Evolutionary conservation across 2,113 vertebrate genomes (phyloP), one percentile per base, ranked within the genome.

Genomic region (Hydrochoerus hydrochaeris): DNA sequence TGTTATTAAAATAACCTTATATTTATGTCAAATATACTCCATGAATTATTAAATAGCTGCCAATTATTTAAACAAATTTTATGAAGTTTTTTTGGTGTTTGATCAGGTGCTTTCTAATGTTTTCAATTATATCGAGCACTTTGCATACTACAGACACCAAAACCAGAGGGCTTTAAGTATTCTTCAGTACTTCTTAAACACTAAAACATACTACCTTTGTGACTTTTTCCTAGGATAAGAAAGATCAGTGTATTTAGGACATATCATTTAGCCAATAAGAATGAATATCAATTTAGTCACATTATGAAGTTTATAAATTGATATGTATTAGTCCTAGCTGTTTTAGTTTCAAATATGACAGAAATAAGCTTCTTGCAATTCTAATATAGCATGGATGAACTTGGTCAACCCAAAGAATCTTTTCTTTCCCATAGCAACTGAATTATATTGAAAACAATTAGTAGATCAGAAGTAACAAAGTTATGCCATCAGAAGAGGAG

Each of bases 1-100:
- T 83, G 92, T 94, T 97, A 80, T 97, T 95, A 91, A 97, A 92
- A 97, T 95, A 97, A 97, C 60, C 35, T 93, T 93, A 97, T 58
- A 94, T 84, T 82, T 96, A 88, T 69, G 92, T 41, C 44, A 96
- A 95, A 94, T 54, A 65, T 30, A 94, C 38, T 75, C 73, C 96
- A 78, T 49, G 92, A 97, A 96, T 9, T 73, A 22, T 41, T 41
- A 12, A 75, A 87, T 91, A 88, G 35, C 78, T 97, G 22, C 2
- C 96, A 92, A 97, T 35, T 63, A 46, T 17, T 90, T 3, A 94
- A 87, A 71, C 13, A 69, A 71, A 78, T 62, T 81, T 81, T 91
- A 69, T 17, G 41, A n/a, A n/a, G 35, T 90, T 38, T 9, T 88
- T 54, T 35, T 91, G 60, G 13, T 83, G 19, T 46, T 95, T 97